phyloP scores from a whole-genome alignment of 2,888 invertebrate genomes.

The Pyralis farinalis region DNA sequence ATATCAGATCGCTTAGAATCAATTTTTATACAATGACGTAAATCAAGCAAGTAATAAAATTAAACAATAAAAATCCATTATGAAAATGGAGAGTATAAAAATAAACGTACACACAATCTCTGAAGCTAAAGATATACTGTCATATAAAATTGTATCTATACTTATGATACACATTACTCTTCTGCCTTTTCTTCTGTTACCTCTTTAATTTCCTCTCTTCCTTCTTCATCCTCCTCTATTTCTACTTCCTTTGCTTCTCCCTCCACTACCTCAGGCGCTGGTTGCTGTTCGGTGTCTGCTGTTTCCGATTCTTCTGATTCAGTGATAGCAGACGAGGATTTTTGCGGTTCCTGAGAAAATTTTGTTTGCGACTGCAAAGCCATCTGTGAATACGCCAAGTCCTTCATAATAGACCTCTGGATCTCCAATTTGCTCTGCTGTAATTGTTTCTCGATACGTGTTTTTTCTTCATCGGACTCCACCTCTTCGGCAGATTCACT shows the following conservation, averaged over 20 bases:
- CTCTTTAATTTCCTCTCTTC: slow-evolving; percentile 16
- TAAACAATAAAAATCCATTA: no score
- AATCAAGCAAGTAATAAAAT: no score
- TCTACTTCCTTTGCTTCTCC: slow-evolving; percentile 35
- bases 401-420: slow-evolving; percentile 64
- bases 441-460: slow-evolving; percentile 45
- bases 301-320: slow-evolving; percentile 12
- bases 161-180: no score
- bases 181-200: slow-evolving; percentile 17
- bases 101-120: no score
- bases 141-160: no score
- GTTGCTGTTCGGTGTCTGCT: slow-evolving; percentile 11
- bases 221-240: slow-evolving; percentile 37
- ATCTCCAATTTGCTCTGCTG: slow-evolving; percentile 56
- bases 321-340: slow-evolving; percentile 21
- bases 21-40: no score
- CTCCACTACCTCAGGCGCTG: slow-evolving; percentile 33
- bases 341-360: slow-evolving; percentile 23
- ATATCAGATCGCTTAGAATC: no score
- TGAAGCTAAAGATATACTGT: no score
- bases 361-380: slow-evolving; percentile 33
- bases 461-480: slow-evolving; percentile 30
- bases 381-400: slow-evolving; percentile 50
- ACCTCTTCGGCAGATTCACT: slow-evolving; percentile 27
- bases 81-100: no score